Base-by-base conservation (phyloP, 2,113 vertebrate species). In the Dasyurus viverrinus region DNA sequence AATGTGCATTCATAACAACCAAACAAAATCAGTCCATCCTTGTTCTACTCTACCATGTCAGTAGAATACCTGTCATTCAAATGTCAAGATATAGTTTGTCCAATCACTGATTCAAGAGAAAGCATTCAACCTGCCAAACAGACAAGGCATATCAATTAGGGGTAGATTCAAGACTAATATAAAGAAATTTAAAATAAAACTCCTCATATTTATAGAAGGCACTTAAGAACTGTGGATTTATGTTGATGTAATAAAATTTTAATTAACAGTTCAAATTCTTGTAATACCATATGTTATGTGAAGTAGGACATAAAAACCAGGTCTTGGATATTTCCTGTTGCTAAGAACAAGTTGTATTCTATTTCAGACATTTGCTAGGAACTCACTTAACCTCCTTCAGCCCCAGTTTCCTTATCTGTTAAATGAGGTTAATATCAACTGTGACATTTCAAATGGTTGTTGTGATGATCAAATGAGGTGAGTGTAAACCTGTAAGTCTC, bases 241-340 rank as follows among this genome's bases (percentile, higher is more conserved):
- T 89, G 93, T 91, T 93, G 94, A 19, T 94, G 89, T 91, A 92
- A 96, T 97, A 96, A 97, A 96, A 96, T 92, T 95, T 97, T 93
- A 96, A 98, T 96, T 97, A 97, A 96, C 47, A 57, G 90, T 94
- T 90, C 89, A 68, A 91, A 84, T 84, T 84, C 42, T 53, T 92
- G 55, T 92, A 97, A 97, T 91, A 30, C 7, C 12, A 27, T 42
- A 55, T 53, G 8, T 90, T 68, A 16, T 36, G 68, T 89, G 92
- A 96, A 95, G 92, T 89, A 96, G 93, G 95, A 96, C 89, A 92
- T 95, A 95, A 95, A 94, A 92, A 90, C 50, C 89, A 95, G 94
- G 47, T 19, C n/a, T 84, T 42, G 19, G 68, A 16, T 84, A 84
- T 36, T 84, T 84, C n/a, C 19, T 84, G n/a, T 42, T 23, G n/a